A percentile compares a stretch with the other conserved stretches of the same genome.
phyloP scores from a whole-genome alignment of 1,140 invertebrate species.

The Eulimnadia texana region DNA sequence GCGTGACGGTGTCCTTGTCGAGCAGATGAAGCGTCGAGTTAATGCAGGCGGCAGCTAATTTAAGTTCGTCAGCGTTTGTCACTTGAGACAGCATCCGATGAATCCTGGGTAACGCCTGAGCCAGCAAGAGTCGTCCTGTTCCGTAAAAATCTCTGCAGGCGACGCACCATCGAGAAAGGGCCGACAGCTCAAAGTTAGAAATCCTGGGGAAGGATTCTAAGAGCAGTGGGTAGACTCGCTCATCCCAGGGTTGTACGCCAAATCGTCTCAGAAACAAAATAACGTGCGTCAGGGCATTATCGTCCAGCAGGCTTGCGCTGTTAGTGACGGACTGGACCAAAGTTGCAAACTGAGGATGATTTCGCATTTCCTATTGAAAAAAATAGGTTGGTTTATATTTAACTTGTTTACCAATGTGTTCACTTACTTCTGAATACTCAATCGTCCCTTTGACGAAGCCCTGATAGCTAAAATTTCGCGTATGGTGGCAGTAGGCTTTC shows the following conservation, averaged over 20 bases:
- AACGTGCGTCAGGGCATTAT: conserved; percentile 18
- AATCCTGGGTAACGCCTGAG: conserved; percentile 16
- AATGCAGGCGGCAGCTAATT: conserved; percentile 17
- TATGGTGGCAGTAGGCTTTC: conserved; percentile 18
- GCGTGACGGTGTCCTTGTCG: background rate
- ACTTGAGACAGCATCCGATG: conserved; percentile 7
- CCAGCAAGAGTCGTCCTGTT: conserved; percentile 14
- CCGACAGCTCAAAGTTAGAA: conserved; percentile 11
- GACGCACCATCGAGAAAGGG: conserved; percentile 18
- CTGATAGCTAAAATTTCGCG: conserved; percentile 9
- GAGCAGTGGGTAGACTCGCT: conserved; percentile 11
- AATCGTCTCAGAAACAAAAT: conserved; percentile 18
- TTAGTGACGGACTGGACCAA: conserved; percentile 14
- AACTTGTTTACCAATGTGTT: background rate
- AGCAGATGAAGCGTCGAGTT: conserved; percentile 1
- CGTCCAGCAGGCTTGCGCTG: conserved; percentile 13
- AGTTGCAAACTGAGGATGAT: conserved; percentile 17
- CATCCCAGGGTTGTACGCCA: conserved; percentile 6
- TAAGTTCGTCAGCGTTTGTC: conserved; percentile 11
- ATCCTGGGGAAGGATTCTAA: conserved; percentile 15
- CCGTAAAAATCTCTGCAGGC: conserved; percentile 6
- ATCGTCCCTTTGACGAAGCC: conserved; percentile 8
- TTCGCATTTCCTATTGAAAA: conserved; percentile 11
- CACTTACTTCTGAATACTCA: background rate
- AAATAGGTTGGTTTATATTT: background rate